A percentile compares a stretch with the other conserved stretches of the same genome.
Conservation (phyloP, 2,113 vertebrate genomes). For the Cottus gobio region DNA sequence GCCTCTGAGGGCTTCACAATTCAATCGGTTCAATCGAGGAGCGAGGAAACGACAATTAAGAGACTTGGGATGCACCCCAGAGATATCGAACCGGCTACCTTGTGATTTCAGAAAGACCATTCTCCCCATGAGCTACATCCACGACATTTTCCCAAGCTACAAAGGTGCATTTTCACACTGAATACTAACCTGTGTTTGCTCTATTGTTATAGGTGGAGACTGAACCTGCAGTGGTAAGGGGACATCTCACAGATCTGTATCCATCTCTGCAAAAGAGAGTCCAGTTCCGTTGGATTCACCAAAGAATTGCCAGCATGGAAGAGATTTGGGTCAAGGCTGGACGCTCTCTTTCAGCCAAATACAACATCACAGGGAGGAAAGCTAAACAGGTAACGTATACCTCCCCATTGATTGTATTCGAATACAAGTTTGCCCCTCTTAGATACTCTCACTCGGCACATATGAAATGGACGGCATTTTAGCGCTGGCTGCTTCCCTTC, state of each 20-base stretch:
- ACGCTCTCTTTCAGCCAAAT: slow-evolving; percentile 38
- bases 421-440: not conserved
- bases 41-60: too few relatives aligned
- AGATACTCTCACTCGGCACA: not conserved
- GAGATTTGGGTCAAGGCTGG: slow-evolving; percentile 47
- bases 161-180: too few relatives aligned
- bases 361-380: slow-evolving; percentile 21
- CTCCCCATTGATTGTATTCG: not conserved
- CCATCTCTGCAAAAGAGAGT: not conserved
- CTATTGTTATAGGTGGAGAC: not conserved
- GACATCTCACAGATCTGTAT: slow-evolving; percentile 15
- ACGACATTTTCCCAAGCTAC: too few relatives aligned
- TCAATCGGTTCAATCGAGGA: too few relatives aligned
- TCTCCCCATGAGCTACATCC: too few relatives aligned
- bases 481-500: not conserved
- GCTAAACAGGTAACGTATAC: slow-evolving; percentile 29
- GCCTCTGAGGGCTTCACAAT: too few relatives aligned
- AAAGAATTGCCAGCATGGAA: slow-evolving; percentile 45
- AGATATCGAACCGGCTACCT: too few relatives aligned
- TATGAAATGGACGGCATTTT: not conserved
- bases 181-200: too few relatives aligned
- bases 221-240: not conserved
- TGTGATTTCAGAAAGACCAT: too few relatives aligned
- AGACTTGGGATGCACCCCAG: too few relatives aligned
- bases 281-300: slow-evolving; percentile 31